phyloP scores from a whole-genome alignment of 1,140 invertebrate species.

The Drosophila tani region DNA sequence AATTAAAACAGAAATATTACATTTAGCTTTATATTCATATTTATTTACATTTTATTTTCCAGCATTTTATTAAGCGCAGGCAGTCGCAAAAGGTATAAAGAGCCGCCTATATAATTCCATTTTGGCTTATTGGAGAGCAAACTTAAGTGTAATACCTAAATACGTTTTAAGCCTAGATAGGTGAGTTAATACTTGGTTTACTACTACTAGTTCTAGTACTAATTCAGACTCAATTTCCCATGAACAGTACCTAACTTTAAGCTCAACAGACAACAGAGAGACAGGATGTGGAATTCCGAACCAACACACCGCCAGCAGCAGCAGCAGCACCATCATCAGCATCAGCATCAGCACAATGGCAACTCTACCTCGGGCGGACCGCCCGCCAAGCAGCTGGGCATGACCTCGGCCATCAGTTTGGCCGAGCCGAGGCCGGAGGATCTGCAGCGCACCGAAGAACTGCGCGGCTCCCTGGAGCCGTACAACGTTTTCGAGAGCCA shows the following conservation, averaged over 20 bases:
- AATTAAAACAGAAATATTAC: too few relatives aligned
- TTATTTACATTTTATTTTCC: conserved; percentile 20
- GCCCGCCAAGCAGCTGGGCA: conserved; percentile 89
- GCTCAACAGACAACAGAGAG: conserved; percentile 15
- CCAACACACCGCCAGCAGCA: conserved; percentile 66
- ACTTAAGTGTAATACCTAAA: conserved; percentile 64
- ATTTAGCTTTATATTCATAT: background rate
- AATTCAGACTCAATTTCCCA: background rate
- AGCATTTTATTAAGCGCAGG: conserved; percentile 75
- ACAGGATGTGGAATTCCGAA: conserved; percentile 82
- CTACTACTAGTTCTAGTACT: too few relatives aligned
- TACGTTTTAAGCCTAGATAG: conserved; percentile 67
- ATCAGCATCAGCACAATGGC: conserved; percentile 69
- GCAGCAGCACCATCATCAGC: conserved; percentile 40
- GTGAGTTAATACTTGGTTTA: conserved; percentile 24
- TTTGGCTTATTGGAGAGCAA: conserved; percentile 59
- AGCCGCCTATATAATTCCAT: conserved; percentile 69
- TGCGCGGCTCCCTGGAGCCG: conserved; percentile 93
- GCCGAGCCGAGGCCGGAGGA: conserved; percentile 95
- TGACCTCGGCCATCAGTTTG: conserved; percentile 97
- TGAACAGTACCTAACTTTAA: conserved; percentile 56
- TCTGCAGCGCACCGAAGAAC: conserved; percentile 92
- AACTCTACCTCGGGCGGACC: conserved; percentile 67
- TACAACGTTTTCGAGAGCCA: conserved; percentile 97
- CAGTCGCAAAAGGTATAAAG: conserved; percentile 11